Conservation (phyloP, 2,797 vertebrate genomes). For the Moxostoma hubbsi region DNA sequence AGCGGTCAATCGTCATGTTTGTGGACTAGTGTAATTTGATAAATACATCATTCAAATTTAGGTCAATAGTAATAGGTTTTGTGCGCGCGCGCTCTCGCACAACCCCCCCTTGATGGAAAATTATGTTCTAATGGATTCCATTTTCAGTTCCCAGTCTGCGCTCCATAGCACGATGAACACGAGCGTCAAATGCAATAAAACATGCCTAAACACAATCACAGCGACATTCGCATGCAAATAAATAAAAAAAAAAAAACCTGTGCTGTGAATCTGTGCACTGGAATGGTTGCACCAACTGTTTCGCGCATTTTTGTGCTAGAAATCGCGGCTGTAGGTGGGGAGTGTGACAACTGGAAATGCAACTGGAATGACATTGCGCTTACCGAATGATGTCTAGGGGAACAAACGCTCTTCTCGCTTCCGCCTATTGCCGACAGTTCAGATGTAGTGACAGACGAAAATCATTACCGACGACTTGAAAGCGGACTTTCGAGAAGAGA, state of each 20-base stretch:
- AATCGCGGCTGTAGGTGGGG: slow-evolving; percentile 47
- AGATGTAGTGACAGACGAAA: slow-evolving; percentile 68
- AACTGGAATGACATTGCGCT: slow-evolving; percentile 80
- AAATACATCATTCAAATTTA: slow-evolving; percentile 64
- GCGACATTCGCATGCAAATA: slow-evolving; percentile 1
- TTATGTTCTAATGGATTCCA: slow-evolving; percentile 64
- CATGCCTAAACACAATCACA: neutral
- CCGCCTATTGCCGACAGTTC: slow-evolving; percentile 68
- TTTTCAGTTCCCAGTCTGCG: slow-evolving; percentile 54
- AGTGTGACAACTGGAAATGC: slow-evolving; percentile 58
- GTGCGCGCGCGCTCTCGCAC: slow-evolving; percentile 2
- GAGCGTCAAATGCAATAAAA: slow-evolving; percentile 24
- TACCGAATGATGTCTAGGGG: slow-evolving; percentile 79
- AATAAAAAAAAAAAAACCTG: neutral
- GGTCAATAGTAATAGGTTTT: slow-evolving; percentile 65
- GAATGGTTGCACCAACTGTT: neutral
- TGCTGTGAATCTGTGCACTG: neutral
- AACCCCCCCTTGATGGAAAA: slow-evolving; percentile 51
- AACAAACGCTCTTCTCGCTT: slow-evolving; percentile 70
- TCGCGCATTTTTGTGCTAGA: slow-evolving; percentile 8
- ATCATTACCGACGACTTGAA: slow-evolving; percentile 67
- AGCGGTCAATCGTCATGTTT: slow-evolving; percentile 40
- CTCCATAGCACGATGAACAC: slow-evolving; percentile 31
- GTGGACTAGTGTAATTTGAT: slow-evolving; percentile 52
- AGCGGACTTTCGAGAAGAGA: slow-evolving; percentile 42